Base-by-base conservation (phyloP, 2,888 invertebrate genomes). In the Euplexia lucipara region DNA sequence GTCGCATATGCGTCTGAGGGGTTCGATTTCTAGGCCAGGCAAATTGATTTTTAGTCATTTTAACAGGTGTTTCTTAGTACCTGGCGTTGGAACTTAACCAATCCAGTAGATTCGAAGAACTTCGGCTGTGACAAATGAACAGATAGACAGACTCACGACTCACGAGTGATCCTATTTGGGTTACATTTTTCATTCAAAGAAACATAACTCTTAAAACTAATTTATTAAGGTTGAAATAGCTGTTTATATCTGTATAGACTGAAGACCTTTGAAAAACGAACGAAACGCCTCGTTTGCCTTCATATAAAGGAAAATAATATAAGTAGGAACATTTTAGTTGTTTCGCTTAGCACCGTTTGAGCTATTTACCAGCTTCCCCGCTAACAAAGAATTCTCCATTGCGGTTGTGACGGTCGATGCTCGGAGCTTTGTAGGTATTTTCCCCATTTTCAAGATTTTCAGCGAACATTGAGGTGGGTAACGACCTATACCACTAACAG, bases 401-500 rank as follows among this genome's bases (percentile, higher is more conserved):
- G 74, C 41, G 35, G 35, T 32, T 51, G 37, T 20, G 22, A 20
- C 51, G 48, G 39, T 30, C 39, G 42, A 35, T 34, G 20, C 44
- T 45, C 47, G 20, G 12, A 68, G 48, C n/a, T 47, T 61, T 66
- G 54, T 52, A 42, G 41, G 45, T 53, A 57, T 57, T 78, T 68
- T 68, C 42, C n/a, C 12, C 45, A 45, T 63, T 79, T 59, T 69
- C 39, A 68, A 60, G 69, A 74, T 74, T 62, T 78, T 57, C 74
- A 37, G 51, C 6, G 35, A 52, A 37, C 41, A 61, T 62, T 68
- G 58, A 68, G 58, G 79, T 74, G 48, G 47, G 26, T 56, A 74
- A 75, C 53, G 51, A 42, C 59, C 59, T 18, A 68, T 68, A 45
- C 56, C 57, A 72, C 72, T 77, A 53, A 41, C 52, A 49, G 47